Evolutionary conservation across 1,140 invertebrate genomes (phyloP).

Genomic region (Drosophila tani): DNA sequence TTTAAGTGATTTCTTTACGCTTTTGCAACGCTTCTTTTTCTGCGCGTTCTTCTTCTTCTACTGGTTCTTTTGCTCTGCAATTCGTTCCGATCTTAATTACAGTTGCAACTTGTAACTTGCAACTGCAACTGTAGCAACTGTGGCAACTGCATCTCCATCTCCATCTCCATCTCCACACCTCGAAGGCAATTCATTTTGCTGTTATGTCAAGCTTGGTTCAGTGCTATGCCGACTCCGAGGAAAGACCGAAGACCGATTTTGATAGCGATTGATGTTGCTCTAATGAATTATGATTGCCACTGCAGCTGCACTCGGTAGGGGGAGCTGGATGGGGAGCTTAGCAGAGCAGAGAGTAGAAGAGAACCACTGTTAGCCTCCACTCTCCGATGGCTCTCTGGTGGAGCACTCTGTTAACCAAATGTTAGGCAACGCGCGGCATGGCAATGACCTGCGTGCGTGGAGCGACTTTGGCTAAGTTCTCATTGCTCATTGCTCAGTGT

Average conservation of each 20-base stretch:
- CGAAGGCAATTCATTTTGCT: constrained; percentile 53
- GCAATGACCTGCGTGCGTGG: constrained; percentile 50
- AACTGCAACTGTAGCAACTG: constrained; percentile 22
- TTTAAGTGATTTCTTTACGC: constrained; percentile 75
- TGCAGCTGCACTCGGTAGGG: neutral
- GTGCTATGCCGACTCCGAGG: neutral
- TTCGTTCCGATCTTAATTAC: constrained; percentile 78
- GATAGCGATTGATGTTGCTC: constrained; percentile 64
- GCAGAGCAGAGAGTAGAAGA: constrained; percentile 11
- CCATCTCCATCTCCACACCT: constrained; percentile 26
- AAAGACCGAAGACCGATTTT: constrained; percentile 19
- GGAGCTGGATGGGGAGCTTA: constrained; percentile 16
- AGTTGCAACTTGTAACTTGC: constrained; percentile 42
- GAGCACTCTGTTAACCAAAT: constrained; percentile 26
- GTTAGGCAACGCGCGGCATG: constrained; percentile 54
- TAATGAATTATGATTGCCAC: constrained; percentile 74
- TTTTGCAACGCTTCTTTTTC: constrained; percentile 53
- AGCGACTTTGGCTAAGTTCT: constrained; percentile 44
- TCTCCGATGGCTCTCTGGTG: constrained; percentile 10
- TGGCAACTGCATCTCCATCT: constrained; percentile 17
- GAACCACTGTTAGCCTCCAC: constrained; percentile 30
- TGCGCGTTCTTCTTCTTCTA: constrained; percentile 3
- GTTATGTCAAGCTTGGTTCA: constrained; percentile 59
- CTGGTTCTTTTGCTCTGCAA: constrained; percentile 30
- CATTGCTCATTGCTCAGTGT: constrained; percentile 36